Evolutionary conservation across 2,797 vertebrate genomes (phyloP), one percentile per base, ranked within the genome.

Genomic region (Huso huso): DNA sequence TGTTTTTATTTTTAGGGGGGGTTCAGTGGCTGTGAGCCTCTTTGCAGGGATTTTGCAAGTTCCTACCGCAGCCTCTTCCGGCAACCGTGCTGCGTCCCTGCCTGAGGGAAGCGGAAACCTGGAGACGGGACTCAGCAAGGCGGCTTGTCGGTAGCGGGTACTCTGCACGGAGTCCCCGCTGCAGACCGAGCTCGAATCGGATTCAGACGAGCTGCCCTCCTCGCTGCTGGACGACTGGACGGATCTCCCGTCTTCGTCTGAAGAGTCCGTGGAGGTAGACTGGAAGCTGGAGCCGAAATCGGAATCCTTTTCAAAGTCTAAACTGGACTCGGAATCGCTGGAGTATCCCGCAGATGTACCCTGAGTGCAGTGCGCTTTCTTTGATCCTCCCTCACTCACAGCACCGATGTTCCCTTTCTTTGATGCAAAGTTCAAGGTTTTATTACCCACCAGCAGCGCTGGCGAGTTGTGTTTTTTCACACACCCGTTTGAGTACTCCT

Each of bases 111-210:
- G 50, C 60, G 12, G 77, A 73, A 70, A 69, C 77, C 2, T 37
- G 62, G 70, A 55, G 65, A 64, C 4, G 74, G 6, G 51, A 60
- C 13, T 71, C 66, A 80, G 80, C 7, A 80, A 75, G 63, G 82
- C 80, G 57, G 78, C 77, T 58, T 79, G 75, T 53, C 82, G 52
- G 76, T 81, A 86, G 59, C 86, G 76, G 49, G 78, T 76, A 68
- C 81, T 83, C 74, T 84, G 84, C 80, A 82, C 83, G 8, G 87
- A 74, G 73, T 82, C 81, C 69, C 82, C 84, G 73, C 83, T 85
- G 71, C 75, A 81, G 59, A 81, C 83, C 15, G 84, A 86, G 9
- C 69, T 70, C 18, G 64, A 70, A 10, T 69, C 67, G 10, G 67
- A 63, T 13, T 73, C 84, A 9, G 78, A 75, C 66, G 83, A 72